Evolutionary conservation across 2,113 vertebrate genomes (phyloP), one percentile per base, ranked within the genome.

Genomic region (Spizaetus ornatus): DNA sequence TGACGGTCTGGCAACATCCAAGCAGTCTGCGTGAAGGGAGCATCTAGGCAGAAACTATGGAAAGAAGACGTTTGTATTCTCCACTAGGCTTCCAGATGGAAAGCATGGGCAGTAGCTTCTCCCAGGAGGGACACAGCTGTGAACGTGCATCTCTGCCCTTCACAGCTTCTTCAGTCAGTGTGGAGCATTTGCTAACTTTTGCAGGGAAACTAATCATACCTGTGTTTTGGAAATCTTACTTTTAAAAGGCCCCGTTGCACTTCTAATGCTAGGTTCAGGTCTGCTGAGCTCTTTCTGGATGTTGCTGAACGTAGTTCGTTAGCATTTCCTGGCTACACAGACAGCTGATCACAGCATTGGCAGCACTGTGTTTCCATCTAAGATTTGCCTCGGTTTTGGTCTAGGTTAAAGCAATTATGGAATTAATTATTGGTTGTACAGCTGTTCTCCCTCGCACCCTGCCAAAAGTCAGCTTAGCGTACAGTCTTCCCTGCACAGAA

Each of bases 391-490:
- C 69, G 72, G 65, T 73, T 90, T 95, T 71, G 59, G 80, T 74
- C 90, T 91, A 90, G 82, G 55, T 92, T 92, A 91, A 76, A 91
- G 80, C 72, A 96, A 93, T 93, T 95, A 95, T 72, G 81, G 80
- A 92, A 91, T 84, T 90, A 95, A 95, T 95, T 95, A 93, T 15
- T 82, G 82, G 34, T 69, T 86, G 47, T 66, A 92, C 90, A 93
- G 88, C 95, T 95, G 86, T 87, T 96, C 76, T 81, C 43, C 52
- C 26, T 34, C 3, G 2, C 27, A 69, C 11, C 23, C 84, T 95
- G 91, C 70, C 91, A 90, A 82, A 86, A 93, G 27, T 47, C 72
- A 74, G 67, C 71, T 83, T 63, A 83, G 62, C 50, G 71, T 7
- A 40, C 38, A 78, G 31, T 23, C 71, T 50, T 67, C 48, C 53